Evolutionary conservation across 1,140 invertebrate species (phyloP).

Genomic region (Pseudobourletiella spinata): DNA sequence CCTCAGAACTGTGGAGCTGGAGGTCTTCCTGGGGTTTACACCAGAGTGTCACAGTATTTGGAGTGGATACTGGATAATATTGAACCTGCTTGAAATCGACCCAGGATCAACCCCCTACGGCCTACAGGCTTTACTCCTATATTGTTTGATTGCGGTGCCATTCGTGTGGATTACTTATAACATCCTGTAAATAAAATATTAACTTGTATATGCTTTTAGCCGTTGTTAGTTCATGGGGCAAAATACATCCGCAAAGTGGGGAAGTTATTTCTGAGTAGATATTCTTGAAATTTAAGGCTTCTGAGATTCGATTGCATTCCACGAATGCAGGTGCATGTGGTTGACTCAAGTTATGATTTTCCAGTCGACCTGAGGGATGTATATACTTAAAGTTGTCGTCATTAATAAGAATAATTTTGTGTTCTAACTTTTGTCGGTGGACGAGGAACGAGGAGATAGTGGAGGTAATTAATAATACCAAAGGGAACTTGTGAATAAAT

Average conservation of each 20-base stretch:
- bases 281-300: no score
- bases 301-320: no score
- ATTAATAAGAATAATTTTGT: not conserved
- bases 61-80: conserved; percentile 58
- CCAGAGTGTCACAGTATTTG: conserved; percentile 54
- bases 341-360: no score
- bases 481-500: not conserved
- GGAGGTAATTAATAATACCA: not conserved
- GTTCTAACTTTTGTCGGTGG: not conserved
- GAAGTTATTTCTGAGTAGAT: not conserved
- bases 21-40: conserved; percentile 55
- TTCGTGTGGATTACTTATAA: not conserved
- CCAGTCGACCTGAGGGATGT: no score
- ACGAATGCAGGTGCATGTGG: no score
- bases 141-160: no score
- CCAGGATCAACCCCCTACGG: not conserved
- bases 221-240: not conserved
- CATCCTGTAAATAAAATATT: not conserved
- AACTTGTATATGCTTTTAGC: not conserved
- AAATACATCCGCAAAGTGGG: not conserved
- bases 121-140: not conserved
- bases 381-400: no score
- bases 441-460: no score
- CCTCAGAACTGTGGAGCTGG: conserved; percentile 52
- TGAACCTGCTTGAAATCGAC: conserved; percentile 14